phyloP scores from a whole-genome alignment of 2,113 vertebrate species.

The Eolophus roseicapilla region DNA sequence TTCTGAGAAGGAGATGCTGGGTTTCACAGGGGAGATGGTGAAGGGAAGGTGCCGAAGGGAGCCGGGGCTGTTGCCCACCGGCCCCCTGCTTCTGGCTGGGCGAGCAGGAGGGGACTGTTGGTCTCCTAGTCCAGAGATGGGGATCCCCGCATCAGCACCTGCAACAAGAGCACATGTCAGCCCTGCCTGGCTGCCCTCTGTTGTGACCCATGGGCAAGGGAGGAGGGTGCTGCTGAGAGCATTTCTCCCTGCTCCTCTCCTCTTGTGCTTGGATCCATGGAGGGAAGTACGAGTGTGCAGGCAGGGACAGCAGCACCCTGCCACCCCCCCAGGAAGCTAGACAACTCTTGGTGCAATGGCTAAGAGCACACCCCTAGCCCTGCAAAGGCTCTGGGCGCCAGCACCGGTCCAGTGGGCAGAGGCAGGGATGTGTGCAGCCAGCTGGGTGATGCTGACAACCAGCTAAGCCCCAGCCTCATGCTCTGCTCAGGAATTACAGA shows the following conservation, averaged over 20 bases:
- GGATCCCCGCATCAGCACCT: constrained; percentile 55
- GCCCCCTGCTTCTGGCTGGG: background rate
- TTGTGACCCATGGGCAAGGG: rapidly evolving
- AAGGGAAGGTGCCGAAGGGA: constrained; percentile 14
- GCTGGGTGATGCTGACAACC: background rate
- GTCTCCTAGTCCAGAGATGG: constrained; percentile 19
- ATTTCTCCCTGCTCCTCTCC: background rate
- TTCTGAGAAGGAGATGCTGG: constrained; percentile 80
- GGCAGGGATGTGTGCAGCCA: background rate
- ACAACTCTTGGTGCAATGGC: background rate
- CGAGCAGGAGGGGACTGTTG: background rate
- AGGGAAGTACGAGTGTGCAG: rapidly evolving
- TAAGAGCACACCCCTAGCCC: background rate
- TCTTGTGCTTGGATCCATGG: background rate
- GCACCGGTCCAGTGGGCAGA: background rate
- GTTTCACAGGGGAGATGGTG: constrained; percentile 76
- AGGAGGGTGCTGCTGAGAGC: background rate
- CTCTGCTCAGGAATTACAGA: background rate
- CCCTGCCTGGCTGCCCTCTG: background rate
- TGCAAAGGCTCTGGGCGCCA: rapidly evolving
- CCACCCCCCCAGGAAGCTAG: background rate
- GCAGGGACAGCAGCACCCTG: background rate
- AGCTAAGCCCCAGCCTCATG: background rate
- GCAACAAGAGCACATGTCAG: background rate
- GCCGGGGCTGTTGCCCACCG: rapidly evolving